Percentiles rank a stretch among this genome's conserved stretches.
These are phyloP conservation scores for Globodera rostochiensis DNA, from an alignment of 1,140 invertebrate genomes.

Conservation along the genomic window DNA sequence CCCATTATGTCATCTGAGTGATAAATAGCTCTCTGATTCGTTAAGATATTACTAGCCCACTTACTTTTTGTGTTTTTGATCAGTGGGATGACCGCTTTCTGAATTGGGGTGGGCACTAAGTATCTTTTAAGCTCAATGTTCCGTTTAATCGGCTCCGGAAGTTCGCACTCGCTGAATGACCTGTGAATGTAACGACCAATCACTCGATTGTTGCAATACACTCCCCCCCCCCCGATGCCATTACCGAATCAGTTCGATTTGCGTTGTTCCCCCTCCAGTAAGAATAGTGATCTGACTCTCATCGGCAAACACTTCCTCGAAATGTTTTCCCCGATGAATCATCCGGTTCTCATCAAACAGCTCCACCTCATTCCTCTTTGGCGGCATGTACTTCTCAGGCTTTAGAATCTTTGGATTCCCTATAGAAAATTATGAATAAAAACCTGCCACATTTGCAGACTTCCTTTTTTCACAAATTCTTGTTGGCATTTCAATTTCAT, in stretches of 20 bases:
- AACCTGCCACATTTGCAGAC: too few relatives aligned
- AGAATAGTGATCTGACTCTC: constrained; percentile 1
- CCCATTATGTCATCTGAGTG: constrained; percentile 29
- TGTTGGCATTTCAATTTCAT: too few relatives aligned
- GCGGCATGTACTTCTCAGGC: constrained; percentile 14
- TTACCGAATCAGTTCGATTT: not conserved
- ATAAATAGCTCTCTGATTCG: not conserved
- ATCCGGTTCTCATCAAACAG: constrained; percentile 19
- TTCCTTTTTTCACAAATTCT: too few relatives aligned
- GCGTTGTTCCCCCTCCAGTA: not conserved
- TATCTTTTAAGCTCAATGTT: not conserved
- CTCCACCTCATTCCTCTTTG: constrained; percentile 15
- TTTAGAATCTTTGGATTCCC: not conserved
- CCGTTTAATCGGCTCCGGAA: not conserved
- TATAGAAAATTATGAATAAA: not conserved
- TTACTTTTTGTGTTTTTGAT: not conserved
- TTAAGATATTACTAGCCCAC: too few relatives aligned
- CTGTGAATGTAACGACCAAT: not conserved
- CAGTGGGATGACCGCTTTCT: constrained; percentile 10
- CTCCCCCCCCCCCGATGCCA: not conserved
- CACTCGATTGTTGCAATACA: not conserved
- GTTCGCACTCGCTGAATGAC: not conserved
- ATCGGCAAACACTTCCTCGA: constrained; percentile 3
- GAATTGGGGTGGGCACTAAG: not conserved
- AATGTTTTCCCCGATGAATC: constrained; percentile 14